Evolutionary conservation across 1,140 invertebrate genomes (phyloP).

Genomic region (Leptinotarsa undecemlineata): DNA sequence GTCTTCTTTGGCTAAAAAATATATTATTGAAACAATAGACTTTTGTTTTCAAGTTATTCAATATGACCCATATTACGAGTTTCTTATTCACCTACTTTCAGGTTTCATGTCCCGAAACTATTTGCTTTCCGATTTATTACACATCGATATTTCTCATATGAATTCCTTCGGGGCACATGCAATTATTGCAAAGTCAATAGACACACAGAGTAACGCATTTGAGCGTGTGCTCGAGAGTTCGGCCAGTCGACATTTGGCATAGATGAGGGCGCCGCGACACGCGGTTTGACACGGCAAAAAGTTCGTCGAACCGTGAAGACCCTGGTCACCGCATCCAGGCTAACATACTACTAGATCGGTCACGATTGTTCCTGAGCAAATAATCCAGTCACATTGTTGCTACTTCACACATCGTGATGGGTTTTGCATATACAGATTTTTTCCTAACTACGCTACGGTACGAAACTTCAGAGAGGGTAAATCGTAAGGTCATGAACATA

Average conservation of each 20-base stretch:
- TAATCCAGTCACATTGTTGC: background rate
- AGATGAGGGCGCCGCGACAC: constrained; percentile 43
- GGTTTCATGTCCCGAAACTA: no score
- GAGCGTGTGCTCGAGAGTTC: constrained; percentile 24
- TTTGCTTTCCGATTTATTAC: background rate
- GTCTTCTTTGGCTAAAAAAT: no score
- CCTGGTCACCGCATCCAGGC: constrained; percentile 37
- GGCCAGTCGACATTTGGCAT: constrained; percentile 25
- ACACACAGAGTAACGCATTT: constrained; percentile 28
- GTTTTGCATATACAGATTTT: no score
- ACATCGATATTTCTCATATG: constrained; percentile 11
- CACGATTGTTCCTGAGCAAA: constrained; percentile 6
- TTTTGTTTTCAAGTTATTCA: no score
- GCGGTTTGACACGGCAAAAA: constrained; percentile 45
- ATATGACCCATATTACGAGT: no score
- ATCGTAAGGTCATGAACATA: no score
- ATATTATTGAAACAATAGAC: no score
- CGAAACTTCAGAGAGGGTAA: no score
- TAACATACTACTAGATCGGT: constrained; percentile 32
- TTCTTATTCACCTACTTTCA: no score
- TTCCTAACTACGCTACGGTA: no score
- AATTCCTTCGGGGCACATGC: constrained; percentile 26
- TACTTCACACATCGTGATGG: no score
- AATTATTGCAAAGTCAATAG: constrained; percentile 33
- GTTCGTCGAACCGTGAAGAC: constrained; percentile 35